Evolutionary conservation across 2,888 invertebrate species (phyloP).

Genomic region (Zygogramma bicolorata): DNA sequence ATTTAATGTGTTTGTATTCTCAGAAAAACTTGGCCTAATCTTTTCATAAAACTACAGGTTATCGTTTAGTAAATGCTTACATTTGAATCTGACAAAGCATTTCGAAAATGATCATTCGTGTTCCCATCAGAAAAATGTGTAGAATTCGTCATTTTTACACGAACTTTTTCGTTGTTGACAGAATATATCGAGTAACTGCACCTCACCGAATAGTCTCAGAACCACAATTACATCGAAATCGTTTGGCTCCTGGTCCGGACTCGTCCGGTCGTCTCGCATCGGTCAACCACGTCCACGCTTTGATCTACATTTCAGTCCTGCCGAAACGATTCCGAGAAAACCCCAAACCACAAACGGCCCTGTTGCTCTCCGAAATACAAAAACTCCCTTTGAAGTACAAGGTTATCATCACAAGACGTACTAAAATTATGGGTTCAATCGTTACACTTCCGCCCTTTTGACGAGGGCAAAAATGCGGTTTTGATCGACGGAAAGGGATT

Average conservation of each 20-base stretch:
- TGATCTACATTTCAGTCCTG: conserved; percentile 27
- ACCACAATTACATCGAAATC: conserved; percentile 29
- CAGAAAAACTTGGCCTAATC: too few species aligned
- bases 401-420: conserved; percentile 35
- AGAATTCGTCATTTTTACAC: too few species aligned
- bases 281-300: conserved; percentile 32
- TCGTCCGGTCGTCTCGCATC: conserved; percentile 10
- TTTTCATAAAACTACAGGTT: too few species aligned
- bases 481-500: conserved; percentile 17
- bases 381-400: conserved; percentile 36
- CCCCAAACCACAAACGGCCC: conserved; percentile 26
- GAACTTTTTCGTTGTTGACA: too few species aligned
- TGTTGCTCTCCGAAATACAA: conserved; percentile 24
- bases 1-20: too few species aligned
- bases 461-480: conserved; percentile 26
- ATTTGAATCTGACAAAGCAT: too few species aligned
- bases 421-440: conserved; percentile 28
- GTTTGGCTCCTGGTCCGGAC: conserved; percentile 16
- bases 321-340: conserved; percentile 17
- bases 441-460: conserved; percentile 23
- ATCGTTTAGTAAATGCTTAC: too few species aligned
- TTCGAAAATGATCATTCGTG: too few species aligned
- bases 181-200: neutral
- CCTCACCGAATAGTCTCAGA: conserved; percentile 20
- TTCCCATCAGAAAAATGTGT: too few species aligned